Evolutionary conservation across 2,888 invertebrate species (phyloP).

Genomic region (Nomada flava): DNA sequence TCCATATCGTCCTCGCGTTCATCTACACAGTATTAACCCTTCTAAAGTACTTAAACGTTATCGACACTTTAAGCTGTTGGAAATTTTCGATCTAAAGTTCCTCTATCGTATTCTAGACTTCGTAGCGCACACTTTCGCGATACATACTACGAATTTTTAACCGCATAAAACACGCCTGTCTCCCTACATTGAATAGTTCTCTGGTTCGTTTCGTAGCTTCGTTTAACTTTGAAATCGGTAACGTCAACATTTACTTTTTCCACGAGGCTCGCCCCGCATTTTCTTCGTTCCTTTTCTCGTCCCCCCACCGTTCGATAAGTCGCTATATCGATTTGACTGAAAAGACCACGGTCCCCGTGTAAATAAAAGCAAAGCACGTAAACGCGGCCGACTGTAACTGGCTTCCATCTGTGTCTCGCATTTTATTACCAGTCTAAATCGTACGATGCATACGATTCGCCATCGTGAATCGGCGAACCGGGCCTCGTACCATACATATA

Average conservation of each 20-base stretch:
- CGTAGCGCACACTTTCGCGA: background rate
- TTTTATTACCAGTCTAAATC: slow-evolving; percentile 52
- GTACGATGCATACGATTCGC: slow-evolving; percentile 27
- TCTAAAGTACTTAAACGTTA: background rate
- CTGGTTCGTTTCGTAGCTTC: background rate
- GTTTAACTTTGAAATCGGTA: background rate
- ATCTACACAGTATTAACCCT: too few relatives aligned
- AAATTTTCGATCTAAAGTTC: background rate
- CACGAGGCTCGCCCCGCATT: background rate
- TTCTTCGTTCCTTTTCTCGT: too few relatives aligned
- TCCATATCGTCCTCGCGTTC: too few relatives aligned
- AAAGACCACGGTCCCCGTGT: background rate
- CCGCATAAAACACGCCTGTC: background rate
- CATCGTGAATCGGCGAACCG: slow-evolving; percentile 46
- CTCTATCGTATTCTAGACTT: background rate
- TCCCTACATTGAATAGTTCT: background rate
- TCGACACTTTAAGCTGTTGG: background rate
- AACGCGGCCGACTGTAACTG: slow-evolving; percentile 8
- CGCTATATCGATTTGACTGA: slow-evolving; percentile 17
- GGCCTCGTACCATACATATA: background rate
- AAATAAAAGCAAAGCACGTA: slow-evolving; percentile 13
- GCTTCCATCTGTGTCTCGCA: slow-evolving; percentile 30
- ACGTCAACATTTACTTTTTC: slow-evolving; percentile 2
- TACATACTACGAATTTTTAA: background rate
- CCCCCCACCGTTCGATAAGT: background rate